Base-by-base conservation (phyloP, 2,888 invertebrate species). In the Sicus ferrugineus region DNA sequence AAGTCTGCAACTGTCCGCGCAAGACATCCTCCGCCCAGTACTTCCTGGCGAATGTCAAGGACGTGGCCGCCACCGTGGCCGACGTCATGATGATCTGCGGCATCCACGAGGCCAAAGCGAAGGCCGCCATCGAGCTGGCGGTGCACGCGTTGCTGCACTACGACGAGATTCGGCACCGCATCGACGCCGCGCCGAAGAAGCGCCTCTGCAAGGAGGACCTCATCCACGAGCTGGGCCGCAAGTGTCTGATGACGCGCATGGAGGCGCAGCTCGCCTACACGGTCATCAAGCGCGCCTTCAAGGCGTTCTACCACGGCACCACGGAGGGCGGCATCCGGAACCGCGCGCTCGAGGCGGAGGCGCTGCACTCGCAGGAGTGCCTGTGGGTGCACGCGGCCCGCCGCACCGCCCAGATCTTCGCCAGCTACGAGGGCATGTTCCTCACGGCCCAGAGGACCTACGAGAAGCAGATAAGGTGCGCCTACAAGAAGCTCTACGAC, bases 351-450 rank as follows among this genome's bases (percentile, higher is more conserved):
- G 81, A 82, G 23, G 78, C 78, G 2, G 75, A 79, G 72, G 52
- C 74, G 0, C 61, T 81, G 4, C 77, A 78, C 34, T 42, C 71
- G 9, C 80, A 81, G 54, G 74, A 77, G 34, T 62, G 75, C 0
- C 76, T 80, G 3, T 84, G 83, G 84, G 69, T 79, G 68, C 82
- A 79, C 67, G 84, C 83, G 2, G 81, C 84, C 2, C 74, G 75
- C 34, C 76, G 75, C n/a, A 81, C 83, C 0, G 76, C 80, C 1
- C 73, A 77, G 9, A 74, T 81, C 26, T 82, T 79, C 52, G 80
- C 81, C 56, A 76, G 69, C 48, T 79, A 78, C 52, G 78, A 77
- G 64, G 76, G 78, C 3, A 71, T 78, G 2, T 79, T 83, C 61
- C 79, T 79, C 14, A 73, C 75, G 69, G 80, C 80, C 2, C 79